Base-by-base conservation (phyloP, 2,113 vertebrate species). In the Lycaon pictus region DNA sequence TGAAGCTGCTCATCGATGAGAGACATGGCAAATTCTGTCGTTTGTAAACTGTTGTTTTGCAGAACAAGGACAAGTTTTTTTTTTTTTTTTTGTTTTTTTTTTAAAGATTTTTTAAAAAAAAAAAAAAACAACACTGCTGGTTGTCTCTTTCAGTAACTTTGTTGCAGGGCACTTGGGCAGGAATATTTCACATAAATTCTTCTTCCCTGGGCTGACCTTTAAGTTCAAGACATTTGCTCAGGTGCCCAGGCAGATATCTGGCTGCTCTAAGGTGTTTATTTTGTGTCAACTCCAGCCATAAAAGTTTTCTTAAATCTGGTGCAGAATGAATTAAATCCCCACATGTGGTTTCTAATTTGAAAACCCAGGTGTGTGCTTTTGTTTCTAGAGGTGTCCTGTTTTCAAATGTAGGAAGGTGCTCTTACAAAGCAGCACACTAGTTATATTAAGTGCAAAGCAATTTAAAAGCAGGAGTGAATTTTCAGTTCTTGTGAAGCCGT, bases 191-290 rank as follows among this genome's bases (percentile, higher is more conserved):
- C 22, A 20, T 5, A 10, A 4, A 25, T 51, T 48, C 69, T 51
- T 48, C 69, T 20, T 48, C 55, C 37, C 11, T 2, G 60, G 23
- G 87, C 62, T 22, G 67, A 35, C n/a, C 0, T 25, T 55, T 10
- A 60, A 7, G 58, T 1, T 1, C 35, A 25, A 2, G 53, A 20
- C 2, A 0, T 79, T 29, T 65, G 65, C 58, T 43, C 67, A 43
- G 11, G 37, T 16, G 1, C 0, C 16, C 0, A 1, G 71, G 53
- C 79, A 60, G 71, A 35, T 1, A 7, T 22, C 53, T 0, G 1
- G 27, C 82, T 43, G n/a, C 51, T 55, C 55, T 32, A 2, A 85
- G 11, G 13, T 56, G 63, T 43, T 63, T n/a, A 2, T 55, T 51
- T 12, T 22, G 27, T 25, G 0, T 25, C 62, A 53, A 43, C 29